phyloP scores from a whole-genome alignment of 1,140 invertebrate genomes.

The Macrobrachium nipponense region DNA sequence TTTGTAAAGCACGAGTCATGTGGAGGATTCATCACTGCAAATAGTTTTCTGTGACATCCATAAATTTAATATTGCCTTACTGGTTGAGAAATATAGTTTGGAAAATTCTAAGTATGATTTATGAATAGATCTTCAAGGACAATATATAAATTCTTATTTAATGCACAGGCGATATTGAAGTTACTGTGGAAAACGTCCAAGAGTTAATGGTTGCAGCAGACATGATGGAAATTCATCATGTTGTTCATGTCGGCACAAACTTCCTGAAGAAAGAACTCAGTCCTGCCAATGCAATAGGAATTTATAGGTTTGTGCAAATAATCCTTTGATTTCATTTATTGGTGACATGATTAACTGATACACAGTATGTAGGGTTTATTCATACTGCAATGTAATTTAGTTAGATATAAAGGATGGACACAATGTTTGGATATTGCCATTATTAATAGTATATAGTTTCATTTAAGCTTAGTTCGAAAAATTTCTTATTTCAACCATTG shows the following conservation, averaged over 20 bases:
- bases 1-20: too few relatives aligned
- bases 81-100: neutral
- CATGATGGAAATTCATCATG: conserved; percentile 89
- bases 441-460: too few relatives aligned
- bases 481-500: too few relatives aligned
- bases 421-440: too few relatives aligned
- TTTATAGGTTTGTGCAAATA: conserved; percentile 76
- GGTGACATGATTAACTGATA: too few relatives aligned
- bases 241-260: conserved; percentile 87
- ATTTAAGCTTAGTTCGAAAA: too few relatives aligned
- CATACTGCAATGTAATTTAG: too few relatives aligned
- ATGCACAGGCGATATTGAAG: conserved; percentile 70
- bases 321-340: neutral
- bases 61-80: neutral
- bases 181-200: conserved; percentile 84
- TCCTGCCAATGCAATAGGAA: conserved; percentile 89
- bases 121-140: neutral
- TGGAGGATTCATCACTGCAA: too few relatives aligned
- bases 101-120: conserved; percentile 4
- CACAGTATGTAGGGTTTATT: too few relatives aligned
- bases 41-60: too few relatives aligned
- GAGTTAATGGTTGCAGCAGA: conserved; percentile 90
- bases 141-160: conserved; percentile 33
- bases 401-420: too few relatives aligned
- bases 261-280: conserved; percentile 90